Evolutionary conservation across 2,888 invertebrate species (phyloP), one percentile per base, ranked within the genome.

Genomic region (Saturnia japonica): DNA sequence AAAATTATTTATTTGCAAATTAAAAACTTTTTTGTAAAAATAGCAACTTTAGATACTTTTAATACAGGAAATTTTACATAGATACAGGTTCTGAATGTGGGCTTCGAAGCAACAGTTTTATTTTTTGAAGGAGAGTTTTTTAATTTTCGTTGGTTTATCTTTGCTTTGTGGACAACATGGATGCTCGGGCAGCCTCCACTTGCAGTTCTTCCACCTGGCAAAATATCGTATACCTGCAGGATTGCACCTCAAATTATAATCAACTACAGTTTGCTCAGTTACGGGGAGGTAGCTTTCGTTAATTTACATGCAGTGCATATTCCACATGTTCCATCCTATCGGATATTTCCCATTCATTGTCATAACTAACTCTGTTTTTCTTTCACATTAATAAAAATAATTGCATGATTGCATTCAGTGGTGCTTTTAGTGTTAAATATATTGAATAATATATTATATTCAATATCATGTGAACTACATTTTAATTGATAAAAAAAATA

Each of bases 121-220:
- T 84, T 93, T 93, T 90, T 91, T 93, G 88, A 93, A 93, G 82
- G 91, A 92, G 79, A 94, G 87, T 84, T 91, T 93, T 92, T 91
- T 93, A 78, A 85, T 79, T 91, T 92, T 93, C 85, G 88, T 84
- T 77, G 88, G 81, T 93, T 91, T 94, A 94, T 94, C 94, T 94
- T 93, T 94, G 94, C 90, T 94, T 94, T 91, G 94, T 94, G 91
- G 95, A 95, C 93, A 95, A 95, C 94, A 96, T 94, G 91, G 95
- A 94, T 90, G 95, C 95, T 94, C 96, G 95, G 91, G 96, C 95
- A 91, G 95, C 96, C 94, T 96, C 96, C 93, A 96, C 95, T 95
- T 96, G 96, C 94, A 96, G 96, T 95, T 96, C 96, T 94, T 96
- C 96, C 96, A 96, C 96, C 95, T 96, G 96, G 95, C 96, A 96